Evolutionary conservation across 2,797 vertebrate genomes (phyloP), one percentile per base, ranked within the genome.

Genomic region (Spondyliosoma cantharus): DNA sequence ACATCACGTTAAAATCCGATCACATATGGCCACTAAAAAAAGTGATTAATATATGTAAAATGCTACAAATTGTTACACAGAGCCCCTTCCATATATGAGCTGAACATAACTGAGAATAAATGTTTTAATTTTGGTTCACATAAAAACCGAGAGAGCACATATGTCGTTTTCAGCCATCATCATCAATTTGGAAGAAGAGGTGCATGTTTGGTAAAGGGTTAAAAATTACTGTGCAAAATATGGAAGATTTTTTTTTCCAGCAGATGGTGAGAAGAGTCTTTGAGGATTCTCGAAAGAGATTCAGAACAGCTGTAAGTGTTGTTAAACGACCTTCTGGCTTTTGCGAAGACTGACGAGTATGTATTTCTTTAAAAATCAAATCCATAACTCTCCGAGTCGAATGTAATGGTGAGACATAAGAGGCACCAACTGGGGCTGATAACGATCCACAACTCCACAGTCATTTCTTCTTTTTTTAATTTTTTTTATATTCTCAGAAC

Each of bases 341-440:
- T 73, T 67, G 49, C 22, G 59, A 53, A 65, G 27, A 59, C 43
- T 42, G 22, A 22, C 0, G n/a, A 20, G 27, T 57, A 25, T 65
- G 24, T 49, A 14, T n/a, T 24, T 77, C 29, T 58, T 20, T 8
- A 5, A 15, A 12, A 69, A 52, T 53, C 4, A 1, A 13, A n/a
- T 25, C 2, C 13, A 17, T 32, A 24, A 20, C 46, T 57, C 49
- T 60, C 25, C 62, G 46, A 74, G 46, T 32, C 1, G 2, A 79
- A 54, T 43, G 14, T 54, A 78, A 67, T 22, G 7, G 32, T 8
- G 48, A 74, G 24, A 77, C 32, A 60, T 56, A 32, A 74, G 50
- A 37, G 43, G 24, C 43, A 64, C 49, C 50, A 59, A 70, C 43
- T 29, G 17, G 15, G 32, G 24, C 48, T 46, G 60, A 65, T 43